These are phyloP conservation scores for Aphodius sticticus DNA, from an alignment of 2,888 invertebrate genomes.

Conservation along the genomic window DNA sequence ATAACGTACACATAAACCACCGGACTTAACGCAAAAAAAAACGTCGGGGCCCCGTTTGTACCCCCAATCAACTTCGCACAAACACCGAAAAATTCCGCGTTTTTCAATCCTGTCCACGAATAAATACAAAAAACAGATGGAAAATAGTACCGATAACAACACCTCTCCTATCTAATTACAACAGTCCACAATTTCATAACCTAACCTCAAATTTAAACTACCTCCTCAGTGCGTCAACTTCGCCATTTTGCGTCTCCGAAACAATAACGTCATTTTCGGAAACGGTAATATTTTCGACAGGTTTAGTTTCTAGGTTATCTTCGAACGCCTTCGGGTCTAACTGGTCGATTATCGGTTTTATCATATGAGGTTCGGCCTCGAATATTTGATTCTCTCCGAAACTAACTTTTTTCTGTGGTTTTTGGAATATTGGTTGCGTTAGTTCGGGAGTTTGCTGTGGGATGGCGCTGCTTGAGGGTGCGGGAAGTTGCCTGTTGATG, in stretches of 20 bases:
- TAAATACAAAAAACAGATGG: neutral
- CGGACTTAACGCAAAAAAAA: neutral
- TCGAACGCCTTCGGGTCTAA: neutral
- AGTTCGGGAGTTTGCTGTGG: slow-evolving; percentile 32
- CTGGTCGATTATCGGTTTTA: neutral
- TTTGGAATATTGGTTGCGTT: slow-evolving; percentile 19
- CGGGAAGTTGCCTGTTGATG: slow-evolving; percentile 27
- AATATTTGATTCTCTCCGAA: slow-evolving; percentile 58
- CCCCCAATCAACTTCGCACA: no score
- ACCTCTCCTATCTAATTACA: neutral
- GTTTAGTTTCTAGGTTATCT: neutral
- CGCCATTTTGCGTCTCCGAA: neutral
- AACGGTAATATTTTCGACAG: neutral
- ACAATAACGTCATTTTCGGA: neutral
- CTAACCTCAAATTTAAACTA: neutral
- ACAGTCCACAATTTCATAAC: neutral
- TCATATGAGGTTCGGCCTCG: slow-evolving; percentile 29
- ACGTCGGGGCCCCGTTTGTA: neutral
- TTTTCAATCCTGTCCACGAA: neutral
- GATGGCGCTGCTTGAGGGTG: slow-evolving; percentile 29
- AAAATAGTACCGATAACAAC: neutral
- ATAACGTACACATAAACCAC: neutral
- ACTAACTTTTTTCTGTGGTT: slow-evolving; percentile 54
- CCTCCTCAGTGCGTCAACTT: neutral
- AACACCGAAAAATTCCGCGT: neutral